Conservation (phyloP, 2,113 vertebrate species). For the Heterochromis multidens region DNA sequence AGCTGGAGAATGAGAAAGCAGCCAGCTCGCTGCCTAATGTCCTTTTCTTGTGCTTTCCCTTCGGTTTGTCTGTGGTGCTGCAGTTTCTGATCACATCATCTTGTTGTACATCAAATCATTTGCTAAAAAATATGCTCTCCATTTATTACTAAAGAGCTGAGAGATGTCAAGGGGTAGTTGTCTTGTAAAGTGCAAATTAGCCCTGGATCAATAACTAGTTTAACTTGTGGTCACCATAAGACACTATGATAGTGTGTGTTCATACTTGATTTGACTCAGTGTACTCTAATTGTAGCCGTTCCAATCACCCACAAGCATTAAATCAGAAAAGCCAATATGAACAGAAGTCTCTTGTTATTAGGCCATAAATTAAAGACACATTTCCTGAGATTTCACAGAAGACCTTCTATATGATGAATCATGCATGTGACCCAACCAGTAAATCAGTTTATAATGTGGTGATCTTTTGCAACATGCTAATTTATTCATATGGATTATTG, state of each 20-base stretch:
- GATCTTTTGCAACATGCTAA: constrained; percentile 8
- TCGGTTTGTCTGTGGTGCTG: neutral
- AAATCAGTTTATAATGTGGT: constrained; percentile 41
- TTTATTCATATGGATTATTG: constrained; percentile 27
- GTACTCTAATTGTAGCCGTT: neutral
- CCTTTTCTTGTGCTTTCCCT: neutral
- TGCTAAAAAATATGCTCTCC: neutral
- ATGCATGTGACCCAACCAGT: constrained; percentile 31
- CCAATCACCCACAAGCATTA: constrained; percentile 40
- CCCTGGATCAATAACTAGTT: neutral
- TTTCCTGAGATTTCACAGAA: constrained; percentile 46
- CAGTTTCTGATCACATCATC: neutral
- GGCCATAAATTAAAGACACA: constrained; percentile 58
- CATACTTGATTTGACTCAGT: constrained; percentile 22
- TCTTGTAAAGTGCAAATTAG: neutral
- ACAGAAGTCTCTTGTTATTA: constrained; percentile 41
- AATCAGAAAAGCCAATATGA: constrained; percentile 57
- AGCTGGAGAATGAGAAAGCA: constrained; percentile 33
- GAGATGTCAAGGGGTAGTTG: neutral
- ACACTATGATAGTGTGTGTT: constrained; percentile 7
- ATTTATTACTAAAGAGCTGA: neutral
- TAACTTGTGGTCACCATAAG: neutral
- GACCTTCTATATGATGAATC: constrained; percentile 41
- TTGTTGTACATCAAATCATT: neutral
- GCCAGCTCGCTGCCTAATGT: constrained; percentile 5